phyloP scores from a whole-genome alignment of 2,113 vertebrate genomes.

The Notarius quadriscutis region DNA sequence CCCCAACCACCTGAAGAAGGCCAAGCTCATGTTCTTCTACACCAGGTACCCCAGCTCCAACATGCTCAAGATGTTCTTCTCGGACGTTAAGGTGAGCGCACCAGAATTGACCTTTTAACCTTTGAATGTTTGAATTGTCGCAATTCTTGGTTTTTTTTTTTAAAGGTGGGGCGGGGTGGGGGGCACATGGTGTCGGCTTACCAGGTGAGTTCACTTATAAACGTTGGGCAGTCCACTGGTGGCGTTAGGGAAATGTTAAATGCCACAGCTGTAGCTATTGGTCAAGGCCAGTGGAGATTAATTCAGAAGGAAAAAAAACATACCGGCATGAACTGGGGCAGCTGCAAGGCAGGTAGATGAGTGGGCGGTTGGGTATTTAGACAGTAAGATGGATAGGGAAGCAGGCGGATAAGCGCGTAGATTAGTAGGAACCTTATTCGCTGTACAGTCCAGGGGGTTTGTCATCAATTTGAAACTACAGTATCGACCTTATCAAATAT shows the following conservation, averaged over 20 bases:
- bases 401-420: neutral
- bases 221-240: slow-evolving; percentile 28
- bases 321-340: slow-evolving; percentile 3
- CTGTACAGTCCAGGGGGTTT: neutral
- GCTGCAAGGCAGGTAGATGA: slow-evolving; percentile 26
- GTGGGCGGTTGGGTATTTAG: slow-evolving; percentile 47
- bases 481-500: neutral
- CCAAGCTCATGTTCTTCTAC: slow-evolving; percentile 99
- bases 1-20: slow-evolving; percentile 98
- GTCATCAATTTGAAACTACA: neutral
- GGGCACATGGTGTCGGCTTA: slow-evolving; percentile 9
- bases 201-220: slow-evolving; percentile 43
- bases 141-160: too few species aligned
- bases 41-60: slow-evolving; percentile 97
- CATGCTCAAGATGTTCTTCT: slow-evolving; percentile 99
- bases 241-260: slow-evolving; percentile 43
- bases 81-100: slow-evolving; percentile 94
- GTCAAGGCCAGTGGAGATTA: slow-evolving; percentile 50
- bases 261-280: slow-evolving; percentile 38
- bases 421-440: neutral
- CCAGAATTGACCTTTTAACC: neutral
- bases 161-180: neutral
- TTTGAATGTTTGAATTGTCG: too few species aligned
- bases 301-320: slow-evolving; percentile 21
- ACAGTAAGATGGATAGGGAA: slow-evolving; percentile 43